Conservation (phyloP, 1,140 invertebrate species). For the Cyclargus thomasi region DNA sequence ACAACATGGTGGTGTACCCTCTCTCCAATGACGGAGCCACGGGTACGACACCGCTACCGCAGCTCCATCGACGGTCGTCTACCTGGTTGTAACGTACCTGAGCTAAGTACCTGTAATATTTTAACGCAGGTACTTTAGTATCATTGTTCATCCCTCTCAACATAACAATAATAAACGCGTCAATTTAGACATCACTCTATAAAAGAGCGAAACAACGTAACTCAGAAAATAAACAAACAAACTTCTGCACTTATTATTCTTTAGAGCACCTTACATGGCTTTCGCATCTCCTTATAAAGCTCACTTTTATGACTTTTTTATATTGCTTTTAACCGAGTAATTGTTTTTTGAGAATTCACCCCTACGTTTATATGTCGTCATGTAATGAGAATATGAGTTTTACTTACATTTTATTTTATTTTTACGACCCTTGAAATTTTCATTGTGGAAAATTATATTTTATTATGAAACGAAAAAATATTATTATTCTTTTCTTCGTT, state of each 20-base stretch:
- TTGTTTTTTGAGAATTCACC: constrained; percentile 21
- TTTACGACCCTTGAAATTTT: not conserved
- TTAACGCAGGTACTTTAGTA: not conserved
- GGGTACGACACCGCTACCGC: no score
- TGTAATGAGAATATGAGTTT: constrained; percentile 24
- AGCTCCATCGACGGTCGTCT: no score
- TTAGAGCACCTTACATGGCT: constrained; percentile 33
- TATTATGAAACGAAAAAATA: not conserved
- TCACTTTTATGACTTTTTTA: constrained; percentile 26
- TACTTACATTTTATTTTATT: constrained; percentile 19
- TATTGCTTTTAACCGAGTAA: not conserved
- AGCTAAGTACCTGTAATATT: no score
- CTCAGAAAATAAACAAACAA: constrained; percentile 30
- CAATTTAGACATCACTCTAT: not conserved
- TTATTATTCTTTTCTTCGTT: no score
- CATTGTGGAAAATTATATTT: not conserved
- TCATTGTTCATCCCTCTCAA: not conserved
- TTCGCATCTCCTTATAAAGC: constrained; percentile 34
- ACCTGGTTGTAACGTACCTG: no score
- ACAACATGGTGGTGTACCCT: no score
- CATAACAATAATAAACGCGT: not conserved
- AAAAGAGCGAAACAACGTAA: not conserved
- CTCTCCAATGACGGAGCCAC: no score
- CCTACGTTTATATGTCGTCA: constrained; percentile 16
- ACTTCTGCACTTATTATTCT: constrained; percentile 29